Conservation (phyloP, 2,888 invertebrate species). For the Cryptus armator region DNA sequence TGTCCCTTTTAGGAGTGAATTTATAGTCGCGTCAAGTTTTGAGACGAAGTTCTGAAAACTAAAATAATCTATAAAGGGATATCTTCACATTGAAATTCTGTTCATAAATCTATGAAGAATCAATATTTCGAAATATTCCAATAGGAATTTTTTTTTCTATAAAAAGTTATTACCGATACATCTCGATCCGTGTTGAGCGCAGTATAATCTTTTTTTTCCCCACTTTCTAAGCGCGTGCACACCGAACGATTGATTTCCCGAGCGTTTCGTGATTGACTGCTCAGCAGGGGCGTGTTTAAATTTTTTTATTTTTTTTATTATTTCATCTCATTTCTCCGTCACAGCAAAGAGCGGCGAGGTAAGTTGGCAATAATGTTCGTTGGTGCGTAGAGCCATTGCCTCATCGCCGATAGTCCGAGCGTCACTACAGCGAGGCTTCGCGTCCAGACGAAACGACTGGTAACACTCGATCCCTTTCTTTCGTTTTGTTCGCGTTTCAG, state of each 20-base stretch:
- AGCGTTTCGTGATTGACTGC: constrained; percentile 80
- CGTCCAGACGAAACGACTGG: constrained; percentile 24
- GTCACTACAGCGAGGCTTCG: constrained; percentile 12
- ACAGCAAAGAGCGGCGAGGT: constrained; percentile 73
- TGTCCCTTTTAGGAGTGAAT: background rate
- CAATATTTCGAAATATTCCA: background rate
- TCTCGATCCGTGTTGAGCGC: constrained; percentile 1
- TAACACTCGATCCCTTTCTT: constrained; percentile 46
- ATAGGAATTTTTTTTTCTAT: background rate
- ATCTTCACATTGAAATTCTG: background rate
- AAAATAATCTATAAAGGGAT: background rate
- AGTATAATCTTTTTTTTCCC: constrained; percentile 74
- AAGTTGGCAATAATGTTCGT: constrained; percentile 82
- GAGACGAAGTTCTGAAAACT: background rate
- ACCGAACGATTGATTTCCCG: constrained; percentile 74
- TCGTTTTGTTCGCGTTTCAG: constrained; percentile 23
- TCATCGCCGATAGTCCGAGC: constrained; percentile 59
- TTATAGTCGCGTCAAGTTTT: background rate
- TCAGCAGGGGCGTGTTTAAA: constrained; percentile 24
- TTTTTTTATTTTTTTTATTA: constrained; percentile 36
- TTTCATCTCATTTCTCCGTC: constrained; percentile 45
- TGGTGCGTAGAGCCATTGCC: constrained; percentile 80
- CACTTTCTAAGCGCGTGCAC: constrained; percentile 80
- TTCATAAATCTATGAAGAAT: background rate
- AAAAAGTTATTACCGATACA: constrained; percentile 6